Evolutionary conservation across 2,888 invertebrate species (phyloP), one percentile per base, ranked within the genome.

Genomic region (Dolomedes plantarius): DNA sequence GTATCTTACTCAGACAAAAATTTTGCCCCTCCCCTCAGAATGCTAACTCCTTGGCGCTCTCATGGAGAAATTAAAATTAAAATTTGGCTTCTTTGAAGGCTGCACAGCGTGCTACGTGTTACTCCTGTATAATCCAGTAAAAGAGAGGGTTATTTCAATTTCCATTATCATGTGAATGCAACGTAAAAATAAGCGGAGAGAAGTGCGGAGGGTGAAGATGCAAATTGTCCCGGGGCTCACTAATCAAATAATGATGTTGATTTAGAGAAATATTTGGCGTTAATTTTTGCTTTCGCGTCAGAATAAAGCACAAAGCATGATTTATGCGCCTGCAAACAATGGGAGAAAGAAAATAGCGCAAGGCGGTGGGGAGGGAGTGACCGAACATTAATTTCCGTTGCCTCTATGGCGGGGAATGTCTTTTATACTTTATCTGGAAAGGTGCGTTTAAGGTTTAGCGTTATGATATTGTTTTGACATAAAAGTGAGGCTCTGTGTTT

Each of bases 181-280:
- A 56, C 65, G 32, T 67, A 23, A 65, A 29, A 80, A 67, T 41
- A 64, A 46, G 27, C n/a, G 64, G n/a, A n/a, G n/a, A n/a, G n/a
- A 32, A 32, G 31, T 67, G 67, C n/a, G 73, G 73, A 31, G 16
- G 50, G 31, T n/a, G 39, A 32, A 28, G 39, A 39, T 72, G 80
- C 46, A 74, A 74, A 81, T 74, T 68, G 68, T 68, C 74, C 41
- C 23, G 68, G 50, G 81, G 68, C 68, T n/a, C 81, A 67, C 74
- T 81, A 68, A 81, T 81, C 81, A 81, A 39, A 81, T 81, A 81
- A 81, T 81, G 81, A 81, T 81, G 81, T 81, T 81, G 73, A 81
- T 81, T 81, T 74, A 74, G 81, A 73, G 74, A 74, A 81, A 68
- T 81, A 81, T 81, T 81, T 81, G 81, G 81, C 74, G 74, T 74